Conservation (phyloP, 2,113 vertebrate genomes). For the Chitala chitala region DNA sequence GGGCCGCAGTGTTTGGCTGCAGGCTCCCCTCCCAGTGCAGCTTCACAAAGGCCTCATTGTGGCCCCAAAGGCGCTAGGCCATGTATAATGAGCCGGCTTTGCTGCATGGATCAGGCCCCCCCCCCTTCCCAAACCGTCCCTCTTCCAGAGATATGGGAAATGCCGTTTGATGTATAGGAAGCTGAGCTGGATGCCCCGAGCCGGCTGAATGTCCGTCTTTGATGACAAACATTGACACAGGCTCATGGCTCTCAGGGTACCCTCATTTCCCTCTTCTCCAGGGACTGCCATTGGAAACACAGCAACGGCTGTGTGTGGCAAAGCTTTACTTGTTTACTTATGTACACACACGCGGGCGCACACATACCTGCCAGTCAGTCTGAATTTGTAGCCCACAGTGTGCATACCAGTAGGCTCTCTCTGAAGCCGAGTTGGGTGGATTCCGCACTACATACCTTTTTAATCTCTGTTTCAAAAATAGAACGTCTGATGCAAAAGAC, state of each 20-base stretch:
- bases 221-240: neutral
- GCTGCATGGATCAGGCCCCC: neutral
- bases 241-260: no score
- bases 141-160: neutral
- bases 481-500: neutral
- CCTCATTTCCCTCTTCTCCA: no score
- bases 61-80: neutral
- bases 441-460: neutral
- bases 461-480: neutral
- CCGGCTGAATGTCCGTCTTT: neutral
- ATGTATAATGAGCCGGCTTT: conserved; percentile 12
- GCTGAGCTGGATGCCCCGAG: neutral
- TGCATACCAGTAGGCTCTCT: neutral
- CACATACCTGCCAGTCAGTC: neutral
- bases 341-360: neutral
- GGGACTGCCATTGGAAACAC: no score
- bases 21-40: conserved; percentile 12
- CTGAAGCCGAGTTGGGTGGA: neutral
- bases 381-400: neutral
- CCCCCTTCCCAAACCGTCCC: neutral
- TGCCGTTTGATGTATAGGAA: neutral
- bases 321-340: neutral
- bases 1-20: conserved; percentile 28
- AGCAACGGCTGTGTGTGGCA: neutral
- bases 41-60: conserved; percentile 31